Percentiles rank a stretch among this genome's conserved stretches.
These are phyloP conservation scores for Cataglyphis livida DNA, from an alignment of 2,888 invertebrate species.

Conservation along the genomic window DNA sequence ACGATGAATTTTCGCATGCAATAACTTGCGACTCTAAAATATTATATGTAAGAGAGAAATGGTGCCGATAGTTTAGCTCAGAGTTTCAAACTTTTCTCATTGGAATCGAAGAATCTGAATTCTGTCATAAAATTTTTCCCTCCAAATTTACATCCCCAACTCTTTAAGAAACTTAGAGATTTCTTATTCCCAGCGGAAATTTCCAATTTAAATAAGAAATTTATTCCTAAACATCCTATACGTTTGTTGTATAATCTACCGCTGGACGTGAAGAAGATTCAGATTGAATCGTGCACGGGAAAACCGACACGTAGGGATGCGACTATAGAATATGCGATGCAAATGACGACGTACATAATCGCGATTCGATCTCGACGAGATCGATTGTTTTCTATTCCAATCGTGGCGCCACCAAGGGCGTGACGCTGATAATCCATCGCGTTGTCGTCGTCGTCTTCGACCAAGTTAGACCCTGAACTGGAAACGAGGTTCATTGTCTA, in stretches of 20 bases:
- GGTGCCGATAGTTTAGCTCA: background rate
- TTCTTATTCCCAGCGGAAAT: background rate
- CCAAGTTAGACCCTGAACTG: conserved; percentile 80
- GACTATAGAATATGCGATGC: conserved; percentile 10
- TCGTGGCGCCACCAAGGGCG: conserved; percentile 21
- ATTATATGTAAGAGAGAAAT: background rate
- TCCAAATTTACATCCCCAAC: background rate
- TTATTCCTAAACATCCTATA: background rate
- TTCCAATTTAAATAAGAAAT: conserved; percentile 3
- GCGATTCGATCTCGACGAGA: conserved; percentile 30
- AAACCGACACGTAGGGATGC: background rate
- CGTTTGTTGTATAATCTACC: background rate
- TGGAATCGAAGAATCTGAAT: conserved; percentile 11
- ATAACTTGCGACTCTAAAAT: background rate
- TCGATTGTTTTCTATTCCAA: conserved; percentile 41
- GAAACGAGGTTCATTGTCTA: conserved; percentile 82
- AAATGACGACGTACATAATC: conserved; percentile 33
- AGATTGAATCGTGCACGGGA: background rate
- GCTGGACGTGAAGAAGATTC: background rate
- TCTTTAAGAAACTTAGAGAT: background rate
- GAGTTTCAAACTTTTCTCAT: background rate
- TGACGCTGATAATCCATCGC: conserved; percentile 17
- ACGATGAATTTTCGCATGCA: background rate
- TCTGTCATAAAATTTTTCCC: background rate
- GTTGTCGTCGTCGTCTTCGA: conserved; percentile 28